These are phyloP conservation scores for Tipula helvola DNA, from an alignment of 2,888 invertebrate species.

Conservation along the genomic window DNA sequence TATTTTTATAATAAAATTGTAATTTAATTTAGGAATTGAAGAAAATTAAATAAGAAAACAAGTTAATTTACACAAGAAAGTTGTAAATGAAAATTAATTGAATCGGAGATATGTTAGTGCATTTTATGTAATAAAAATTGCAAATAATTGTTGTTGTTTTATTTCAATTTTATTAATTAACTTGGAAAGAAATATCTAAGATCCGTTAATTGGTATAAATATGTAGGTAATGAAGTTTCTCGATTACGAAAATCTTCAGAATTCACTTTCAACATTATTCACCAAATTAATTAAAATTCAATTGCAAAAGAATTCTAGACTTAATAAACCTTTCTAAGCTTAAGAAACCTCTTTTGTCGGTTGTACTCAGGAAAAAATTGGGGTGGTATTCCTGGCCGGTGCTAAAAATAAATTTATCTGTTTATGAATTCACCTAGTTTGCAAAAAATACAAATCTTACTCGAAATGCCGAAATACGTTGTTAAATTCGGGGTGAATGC, in stretches of 20 bases:
- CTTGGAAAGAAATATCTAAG: not conserved
- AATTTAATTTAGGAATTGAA: not conserved
- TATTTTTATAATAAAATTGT: not conserved
- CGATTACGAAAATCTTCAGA: not conserved
- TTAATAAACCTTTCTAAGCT: too few relatives aligned
- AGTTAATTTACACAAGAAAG: slow-evolving; percentile 4
- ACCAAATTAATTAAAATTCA: too few relatives aligned
- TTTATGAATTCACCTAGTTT: too few relatives aligned
- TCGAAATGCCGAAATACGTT: too few relatives aligned
- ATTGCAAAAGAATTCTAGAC: too few relatives aligned
- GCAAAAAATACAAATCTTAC: too few relatives aligned
- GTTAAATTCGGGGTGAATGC: too few relatives aligned
- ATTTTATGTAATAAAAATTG: not conserved
- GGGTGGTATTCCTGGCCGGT: too few relatives aligned
- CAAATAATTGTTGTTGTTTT: not conserved
- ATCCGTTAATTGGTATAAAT: not conserved
- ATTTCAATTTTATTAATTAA: not conserved
- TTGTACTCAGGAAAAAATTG: too few relatives aligned
- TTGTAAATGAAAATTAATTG: slow-evolving; percentile 4
- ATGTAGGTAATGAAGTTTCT: not conserved
- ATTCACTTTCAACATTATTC: too few relatives aligned
- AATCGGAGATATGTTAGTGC: not conserved
- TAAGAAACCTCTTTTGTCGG: too few relatives aligned
- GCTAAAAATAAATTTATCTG: too few relatives aligned
- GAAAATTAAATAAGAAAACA: slow-evolving; percentile 4